Evolutionary conservation across 2,888 invertebrate genomes (phyloP).

Genomic region (Bellardia pandia): DNA sequence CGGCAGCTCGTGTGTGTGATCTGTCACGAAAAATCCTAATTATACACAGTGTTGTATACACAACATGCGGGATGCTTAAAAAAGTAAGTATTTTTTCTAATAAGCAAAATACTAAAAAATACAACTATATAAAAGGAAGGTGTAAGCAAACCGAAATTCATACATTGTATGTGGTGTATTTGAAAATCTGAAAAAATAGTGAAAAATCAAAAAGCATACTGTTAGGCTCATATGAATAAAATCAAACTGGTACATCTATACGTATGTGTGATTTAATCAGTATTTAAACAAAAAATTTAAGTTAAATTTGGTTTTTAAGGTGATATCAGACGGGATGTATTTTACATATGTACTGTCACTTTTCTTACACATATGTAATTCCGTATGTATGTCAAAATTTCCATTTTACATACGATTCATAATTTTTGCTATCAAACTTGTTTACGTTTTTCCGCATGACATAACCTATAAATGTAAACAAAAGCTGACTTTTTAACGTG

Average conservation of each 20-base stretch:
- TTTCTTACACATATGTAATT: no score
- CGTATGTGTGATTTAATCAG: conserved; percentile 10
- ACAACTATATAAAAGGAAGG: not conserved
- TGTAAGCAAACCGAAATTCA: no score
- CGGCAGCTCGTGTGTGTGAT: conserved; percentile 48
- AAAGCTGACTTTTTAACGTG: no score
- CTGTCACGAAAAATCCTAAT: conserved; percentile 41
- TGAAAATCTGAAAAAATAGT: not conserved
- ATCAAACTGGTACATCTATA: conserved; percentile 6
- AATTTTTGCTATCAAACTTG: no score
- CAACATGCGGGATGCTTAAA: not conserved
- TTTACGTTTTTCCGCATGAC: no score
- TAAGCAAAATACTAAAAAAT: not conserved
- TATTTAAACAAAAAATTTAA: no score
- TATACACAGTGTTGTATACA: conserved; percentile 37
- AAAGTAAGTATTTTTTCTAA: not conserved
- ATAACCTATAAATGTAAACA: no score
- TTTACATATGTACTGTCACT: no score
- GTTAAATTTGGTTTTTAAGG: no score
- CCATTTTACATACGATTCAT: no score
- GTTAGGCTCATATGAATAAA: not conserved
- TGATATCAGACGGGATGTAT: no score
- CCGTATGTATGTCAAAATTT: no score
- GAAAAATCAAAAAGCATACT: not conserved
- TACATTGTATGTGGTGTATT: not conserved